These are phyloP conservation scores for Drosophila tanythrix DNA, from an alignment of 2,888 invertebrate species.

Conservation along the genomic window DNA sequence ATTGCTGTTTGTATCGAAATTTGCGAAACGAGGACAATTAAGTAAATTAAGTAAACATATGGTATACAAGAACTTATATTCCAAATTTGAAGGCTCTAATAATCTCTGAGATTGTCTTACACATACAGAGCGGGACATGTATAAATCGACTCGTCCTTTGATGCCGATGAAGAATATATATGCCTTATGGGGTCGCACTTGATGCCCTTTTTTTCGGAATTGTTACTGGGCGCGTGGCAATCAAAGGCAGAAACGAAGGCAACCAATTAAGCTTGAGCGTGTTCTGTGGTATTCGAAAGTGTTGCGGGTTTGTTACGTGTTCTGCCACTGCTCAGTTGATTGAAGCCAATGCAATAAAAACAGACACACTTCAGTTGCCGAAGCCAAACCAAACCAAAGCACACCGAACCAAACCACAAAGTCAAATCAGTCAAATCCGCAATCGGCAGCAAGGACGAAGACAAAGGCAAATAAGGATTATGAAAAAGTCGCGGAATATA, in stretches of 20 bases:
- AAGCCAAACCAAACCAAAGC: slow-evolving; percentile 31
- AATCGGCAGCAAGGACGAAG: slow-evolving; percentile 48
- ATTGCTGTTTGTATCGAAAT: too few species aligned
- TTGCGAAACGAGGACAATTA: neutral
- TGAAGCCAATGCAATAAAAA: slow-evolving; percentile 52
- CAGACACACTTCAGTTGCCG: slow-evolving; percentile 23
- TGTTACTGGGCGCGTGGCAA: neutral
- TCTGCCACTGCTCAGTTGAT: slow-evolving; percentile 32
- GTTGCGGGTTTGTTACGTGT: slow-evolving; percentile 33
- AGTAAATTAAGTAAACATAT: neutral
- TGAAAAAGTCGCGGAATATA: neutral
- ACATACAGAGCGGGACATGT: neutral
- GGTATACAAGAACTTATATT: neutral
- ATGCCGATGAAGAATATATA: neutral
- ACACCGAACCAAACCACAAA: slow-evolving; percentile 45
- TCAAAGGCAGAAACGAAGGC: neutral
- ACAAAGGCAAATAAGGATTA: slow-evolving; percentile 21
- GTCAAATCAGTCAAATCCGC: slow-evolving; percentile 63
- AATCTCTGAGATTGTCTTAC: neutral
- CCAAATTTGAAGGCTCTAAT: neutral
- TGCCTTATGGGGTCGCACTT: neutral
- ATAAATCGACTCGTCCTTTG: neutral
- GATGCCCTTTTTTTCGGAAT: neutral
- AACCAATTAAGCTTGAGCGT: neutral
- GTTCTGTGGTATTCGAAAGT: neutral